These are phyloP conservation scores for Argya squamiceps DNA, from an alignment of 2,797 vertebrate genomes.

Conservation along the genomic window DNA sequence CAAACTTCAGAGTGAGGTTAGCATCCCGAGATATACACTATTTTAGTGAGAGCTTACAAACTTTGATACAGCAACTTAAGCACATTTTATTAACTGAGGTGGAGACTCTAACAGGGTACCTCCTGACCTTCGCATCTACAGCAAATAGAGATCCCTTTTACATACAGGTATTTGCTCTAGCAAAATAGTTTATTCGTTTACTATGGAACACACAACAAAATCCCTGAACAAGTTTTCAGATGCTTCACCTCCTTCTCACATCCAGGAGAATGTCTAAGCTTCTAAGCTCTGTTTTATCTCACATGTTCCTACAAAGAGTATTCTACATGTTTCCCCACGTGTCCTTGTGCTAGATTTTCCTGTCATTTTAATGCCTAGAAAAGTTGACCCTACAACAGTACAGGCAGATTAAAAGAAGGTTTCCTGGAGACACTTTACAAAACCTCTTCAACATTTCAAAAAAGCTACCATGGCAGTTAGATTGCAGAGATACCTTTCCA, in stretches of 20 bases:
- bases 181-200: background rate
- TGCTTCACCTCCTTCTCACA: background rate
- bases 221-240: background rate
- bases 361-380: background rate
- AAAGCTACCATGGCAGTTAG: background rate
- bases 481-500: background rate
- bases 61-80: background rate
- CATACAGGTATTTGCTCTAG: background rate
- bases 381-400: background rate
- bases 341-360: background rate
- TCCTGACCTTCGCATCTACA: background rate
- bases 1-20: background rate
- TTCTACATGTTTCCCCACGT: too few relatives aligned
- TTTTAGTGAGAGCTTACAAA: background rate
- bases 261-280: background rate
- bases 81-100: background rate
- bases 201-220: background rate
- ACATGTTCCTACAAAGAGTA: background rate
- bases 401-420: background rate
- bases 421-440: background rate
- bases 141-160: background rate
- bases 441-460: background rate
- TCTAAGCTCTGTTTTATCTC: background rate
- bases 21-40: fast-evolving
- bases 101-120: background rate